phyloP scores from a whole-genome alignment of 1,140 invertebrate genomes.

The Archegozetes longisetosus region DNA sequence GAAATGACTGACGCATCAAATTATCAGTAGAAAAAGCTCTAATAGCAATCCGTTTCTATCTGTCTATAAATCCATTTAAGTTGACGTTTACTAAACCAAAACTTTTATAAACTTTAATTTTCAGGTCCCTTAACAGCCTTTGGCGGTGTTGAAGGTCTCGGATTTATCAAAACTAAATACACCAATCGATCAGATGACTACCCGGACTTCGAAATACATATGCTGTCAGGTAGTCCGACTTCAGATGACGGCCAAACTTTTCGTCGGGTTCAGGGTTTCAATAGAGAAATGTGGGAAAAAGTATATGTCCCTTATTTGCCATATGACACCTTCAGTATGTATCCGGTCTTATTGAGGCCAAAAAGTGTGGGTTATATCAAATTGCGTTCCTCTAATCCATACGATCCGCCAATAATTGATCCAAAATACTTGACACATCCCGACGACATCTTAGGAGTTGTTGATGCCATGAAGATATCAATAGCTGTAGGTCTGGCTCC shows the following conservation, averaged over 20 bases:
- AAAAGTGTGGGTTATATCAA: conserved; percentile 57
- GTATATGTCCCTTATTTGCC: conserved; percentile 23
- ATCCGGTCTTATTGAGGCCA: conserved; percentile 60
- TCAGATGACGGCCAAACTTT: conserved; percentile 23
- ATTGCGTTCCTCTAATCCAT: conserved; percentile 62
- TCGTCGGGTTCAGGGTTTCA: conserved; percentile 22
- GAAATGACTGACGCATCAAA: no score
- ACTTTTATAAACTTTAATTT: no score
- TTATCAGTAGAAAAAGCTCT: no score
- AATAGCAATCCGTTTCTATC: no score
- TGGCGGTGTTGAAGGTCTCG: conserved; percentile 48
- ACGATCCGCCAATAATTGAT: conserved; percentile 76
- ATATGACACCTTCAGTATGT: conserved; percentile 61
- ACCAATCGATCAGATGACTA: conserved; percentile 47
- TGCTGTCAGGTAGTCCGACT: conserved; percentile 31
- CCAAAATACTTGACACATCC: conserved; percentile 74
- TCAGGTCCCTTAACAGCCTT: conserved; percentile 22
- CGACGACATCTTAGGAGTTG: conserved; percentile 54
- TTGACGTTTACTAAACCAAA: no score
- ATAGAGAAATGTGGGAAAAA: conserved; percentile 19
- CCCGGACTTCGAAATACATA: conserved; percentile 59
- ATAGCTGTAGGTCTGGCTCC: conserved; percentile 32
- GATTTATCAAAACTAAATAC: conserved; percentile 67
- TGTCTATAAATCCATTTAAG: no score
- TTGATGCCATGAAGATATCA: conserved; percentile 42